Evolutionary conservation across 2,888 invertebrate species (phyloP), one percentile per base, ranked within the genome.

Genomic region (Tipula confusa): DNA sequence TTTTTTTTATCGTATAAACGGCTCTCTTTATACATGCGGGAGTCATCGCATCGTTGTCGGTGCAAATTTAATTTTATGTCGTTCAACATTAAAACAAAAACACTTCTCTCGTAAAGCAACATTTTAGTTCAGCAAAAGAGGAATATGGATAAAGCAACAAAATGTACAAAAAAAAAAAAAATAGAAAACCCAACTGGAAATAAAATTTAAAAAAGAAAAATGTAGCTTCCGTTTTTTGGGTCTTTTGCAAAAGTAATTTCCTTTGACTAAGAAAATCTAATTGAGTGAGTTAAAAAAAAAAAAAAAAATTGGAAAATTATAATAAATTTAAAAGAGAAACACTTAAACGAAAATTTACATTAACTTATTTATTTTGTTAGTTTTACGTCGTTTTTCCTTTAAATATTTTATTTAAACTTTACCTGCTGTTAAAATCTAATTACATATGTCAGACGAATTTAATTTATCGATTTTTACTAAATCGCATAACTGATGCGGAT

Each of bases 211-310:
- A 82, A 64, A 36, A 82, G 48, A 79, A 43, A 79, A 82, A 82
- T 82, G 82, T 84, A 43, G 36, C 84, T 82, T 84, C 84, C 84
- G 82, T 79, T 79, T 38, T 79, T 24, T n/a, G 31, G 29, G 33
- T 33, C 48, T 83, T 79, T 84, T 83, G 1, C n/a, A 64, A 82
- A 84, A 85, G 84, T 85, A 81, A 85, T 85, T 85, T 85, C 85
- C 85, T 84, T 43, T 79, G 36, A 64, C 81, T 64, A 64, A 9
- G 64, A 64, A 85, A 85, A 85, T 85, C 84, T 84, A 85, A 85
- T 85, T 85, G 84, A 82, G 48, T 64, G 64, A 64, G 64, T 64
- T 24, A 24, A 15, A 15, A 5, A 43, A 15, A 43, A 43, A 24
- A 64, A 64, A 24, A 24, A 64, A 64, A 64, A 64, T n/a, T 18